phyloP scores from a whole-genome alignment of 35 echinoderm and acorn worm genomes.

The Holothuria glaberrima region DNA sequence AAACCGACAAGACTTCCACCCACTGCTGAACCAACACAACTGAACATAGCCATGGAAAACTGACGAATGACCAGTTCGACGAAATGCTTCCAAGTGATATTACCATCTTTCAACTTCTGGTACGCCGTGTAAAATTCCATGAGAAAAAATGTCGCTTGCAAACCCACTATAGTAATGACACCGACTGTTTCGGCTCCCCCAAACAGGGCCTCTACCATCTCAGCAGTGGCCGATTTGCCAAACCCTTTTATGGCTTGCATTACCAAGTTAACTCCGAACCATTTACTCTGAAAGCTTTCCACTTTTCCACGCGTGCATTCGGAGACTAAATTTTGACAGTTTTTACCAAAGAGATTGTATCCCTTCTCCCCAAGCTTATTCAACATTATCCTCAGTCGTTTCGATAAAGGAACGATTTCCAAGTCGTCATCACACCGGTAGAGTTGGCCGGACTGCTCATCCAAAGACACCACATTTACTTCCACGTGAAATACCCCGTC shows the following conservation, averaged over 20 bases:
- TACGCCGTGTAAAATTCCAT: slow-evolving; percentile 12
- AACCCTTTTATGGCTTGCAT: slow-evolving; percentile 3
- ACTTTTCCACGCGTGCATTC: not conserved
- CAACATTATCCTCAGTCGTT: not conserved
- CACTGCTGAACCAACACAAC: slow-evolving; percentile 1
- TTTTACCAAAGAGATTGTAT: not conserved
- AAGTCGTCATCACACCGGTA: slow-evolving; percentile 9
- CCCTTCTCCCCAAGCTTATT: slow-evolving; percentile 15
- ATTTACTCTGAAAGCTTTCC: slow-evolving; percentile 22
- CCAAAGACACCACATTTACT: not conserved
- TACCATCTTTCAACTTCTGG: slow-evolving; percentile 1
- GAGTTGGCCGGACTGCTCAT: not conserved
- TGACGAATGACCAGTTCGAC: slow-evolving; percentile 37
- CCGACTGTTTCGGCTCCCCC: not conserved
- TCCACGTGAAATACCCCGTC: not conserved
- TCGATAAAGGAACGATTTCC: not conserved
- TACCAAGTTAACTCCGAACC: slow-evolving; percentile 11
- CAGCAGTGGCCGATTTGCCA: not conserved
- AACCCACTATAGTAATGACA: not conserved
- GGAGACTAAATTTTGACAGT: slow-evolving; percentile 3
- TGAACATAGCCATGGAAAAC: slow-evolving; percentile 41
- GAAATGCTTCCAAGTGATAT: slow-evolving; percentile 5
- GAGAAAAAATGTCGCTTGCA: not conserved
- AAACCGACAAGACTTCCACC: slow-evolving; percentile 14
- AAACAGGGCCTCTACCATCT: not conserved